phyloP scores from a whole-genome alignment of 2,797 vertebrate species.

The Stomatorhinus walkeri region DNA sequence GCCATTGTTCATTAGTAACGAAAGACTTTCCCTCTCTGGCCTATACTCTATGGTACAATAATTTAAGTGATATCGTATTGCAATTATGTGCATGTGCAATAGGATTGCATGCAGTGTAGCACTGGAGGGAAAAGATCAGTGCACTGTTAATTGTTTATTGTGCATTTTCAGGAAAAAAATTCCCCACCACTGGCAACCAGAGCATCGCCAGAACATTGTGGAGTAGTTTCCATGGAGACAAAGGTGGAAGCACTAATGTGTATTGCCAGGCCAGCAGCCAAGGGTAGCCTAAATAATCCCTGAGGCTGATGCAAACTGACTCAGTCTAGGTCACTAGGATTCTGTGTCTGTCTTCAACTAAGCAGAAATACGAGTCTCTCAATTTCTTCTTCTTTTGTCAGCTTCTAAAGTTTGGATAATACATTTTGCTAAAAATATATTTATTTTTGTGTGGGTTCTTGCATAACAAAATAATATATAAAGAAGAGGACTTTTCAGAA shows the following conservation, averaged over 20 bases:
- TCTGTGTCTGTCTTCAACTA: constrained; percentile 23
- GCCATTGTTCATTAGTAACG: background rate
- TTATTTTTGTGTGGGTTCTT: background rate
- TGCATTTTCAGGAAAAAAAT: background rate
- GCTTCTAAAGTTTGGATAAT: background rate
- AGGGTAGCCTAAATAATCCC: constrained; percentile 41
- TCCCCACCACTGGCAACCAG: background rate
- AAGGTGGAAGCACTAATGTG: constrained; percentile 53
- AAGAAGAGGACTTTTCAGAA: background rate
- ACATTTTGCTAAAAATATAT: background rate
- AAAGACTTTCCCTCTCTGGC: background rate
- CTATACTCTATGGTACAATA: background rate
- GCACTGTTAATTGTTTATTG: background rate
- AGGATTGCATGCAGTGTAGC: background rate
- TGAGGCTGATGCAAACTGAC: constrained; percentile 46
- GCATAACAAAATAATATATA: background rate
- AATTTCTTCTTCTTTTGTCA: background rate
- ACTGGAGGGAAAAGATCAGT: background rate
- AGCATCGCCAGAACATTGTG: constrained; percentile 47
- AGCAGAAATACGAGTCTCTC: background rate
- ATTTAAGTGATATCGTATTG: background rate
- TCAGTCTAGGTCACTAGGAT: constrained; percentile 66
- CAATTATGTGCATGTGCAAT: background rate
- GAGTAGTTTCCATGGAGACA: constrained; percentile 60
- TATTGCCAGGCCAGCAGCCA: constrained; percentile 47